These are phyloP conservation scores for Cephus nigrinus DNA, from an alignment of 2,888 invertebrate species.

Conservation along the genomic window DNA sequence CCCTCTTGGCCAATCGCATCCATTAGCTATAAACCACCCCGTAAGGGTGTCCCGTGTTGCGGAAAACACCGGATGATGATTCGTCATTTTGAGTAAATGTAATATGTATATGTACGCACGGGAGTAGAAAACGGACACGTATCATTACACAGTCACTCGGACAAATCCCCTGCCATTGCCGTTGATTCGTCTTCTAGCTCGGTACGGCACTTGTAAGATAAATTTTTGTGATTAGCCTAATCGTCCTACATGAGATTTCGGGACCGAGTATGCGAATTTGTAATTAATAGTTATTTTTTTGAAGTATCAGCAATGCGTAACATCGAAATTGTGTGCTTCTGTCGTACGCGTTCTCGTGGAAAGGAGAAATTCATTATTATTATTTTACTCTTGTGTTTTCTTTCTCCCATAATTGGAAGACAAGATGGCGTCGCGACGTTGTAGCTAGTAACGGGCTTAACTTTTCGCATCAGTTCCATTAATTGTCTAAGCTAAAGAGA, in stretches of 20 bases:
- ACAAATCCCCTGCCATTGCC: background rate
- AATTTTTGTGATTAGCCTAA: background rate
- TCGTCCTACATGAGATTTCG: background rate
- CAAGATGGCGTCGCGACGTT: background rate
- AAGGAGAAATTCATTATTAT: background rate
- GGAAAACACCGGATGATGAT: background rate
- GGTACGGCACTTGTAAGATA: background rate
- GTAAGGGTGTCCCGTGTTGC: background rate
- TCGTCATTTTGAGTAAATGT: background rate
- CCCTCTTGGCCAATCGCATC: background rate
- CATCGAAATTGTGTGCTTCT: background rate
- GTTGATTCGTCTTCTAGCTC: background rate
- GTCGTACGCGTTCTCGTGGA: background rate
- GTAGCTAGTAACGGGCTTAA: background rate
- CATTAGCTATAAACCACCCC: background rate
- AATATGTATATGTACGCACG: background rate
- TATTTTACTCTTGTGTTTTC: background rate
- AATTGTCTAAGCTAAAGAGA: slow-evolving; percentile 42
- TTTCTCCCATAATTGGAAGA: background rate
- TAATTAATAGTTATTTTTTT: background rate
- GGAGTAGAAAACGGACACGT: background rate
- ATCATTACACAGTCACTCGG: background rate
- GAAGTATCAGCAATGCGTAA: background rate
- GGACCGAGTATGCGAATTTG: background rate
- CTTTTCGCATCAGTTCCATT: slow-evolving; percentile 35